Conservation (phyloP, 2,888 invertebrate species). For the Troglohyphantes excavatus region DNA sequence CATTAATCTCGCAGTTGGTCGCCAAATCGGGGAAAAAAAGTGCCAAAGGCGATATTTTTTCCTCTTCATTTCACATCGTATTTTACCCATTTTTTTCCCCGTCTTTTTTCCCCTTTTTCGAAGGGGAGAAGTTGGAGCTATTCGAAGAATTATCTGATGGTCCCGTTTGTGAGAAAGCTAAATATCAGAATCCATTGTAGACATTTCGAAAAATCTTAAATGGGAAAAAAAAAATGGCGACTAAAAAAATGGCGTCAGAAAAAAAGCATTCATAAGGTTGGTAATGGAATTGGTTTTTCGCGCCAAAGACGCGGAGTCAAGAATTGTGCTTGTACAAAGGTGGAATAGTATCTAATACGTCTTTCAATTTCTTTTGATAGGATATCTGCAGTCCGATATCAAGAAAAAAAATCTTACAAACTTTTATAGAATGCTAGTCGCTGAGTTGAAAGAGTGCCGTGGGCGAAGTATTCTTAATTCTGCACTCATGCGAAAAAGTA, state of each 20-base stretch:
- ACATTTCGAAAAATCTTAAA: background rate
- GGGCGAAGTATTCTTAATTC: too few species aligned
- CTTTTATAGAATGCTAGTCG: too few species aligned
- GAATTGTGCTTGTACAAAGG: background rate
- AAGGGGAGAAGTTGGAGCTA: background rate
- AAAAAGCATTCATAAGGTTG: background rate
- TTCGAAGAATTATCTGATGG: conserved; percentile 45
- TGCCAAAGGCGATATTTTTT: conserved; percentile 42
- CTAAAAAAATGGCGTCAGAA: background rate
- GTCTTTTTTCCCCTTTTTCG: background rate
- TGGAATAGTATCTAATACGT: too few species aligned
- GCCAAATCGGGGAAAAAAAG: conserved; percentile 54
- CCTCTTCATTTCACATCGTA: conserved; percentile 24
- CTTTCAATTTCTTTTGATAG: too few species aligned
- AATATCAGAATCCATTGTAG: conserved; percentile 15
- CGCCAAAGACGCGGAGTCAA: background rate
- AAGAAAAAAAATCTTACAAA: too few species aligned
- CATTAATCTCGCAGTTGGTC: conserved; percentile 69
- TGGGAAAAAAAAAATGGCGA: background rate
- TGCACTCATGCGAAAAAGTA: too few species aligned
- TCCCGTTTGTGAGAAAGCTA: background rate
- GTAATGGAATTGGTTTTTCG: background rate
- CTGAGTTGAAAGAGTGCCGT: too few species aligned
- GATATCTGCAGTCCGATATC: too few species aligned
- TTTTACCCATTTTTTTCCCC: background rate